Percentiles rank a stretch among this genome's conserved stretches.
These are phyloP conservation scores for Macrostomum lignano DNA, from an alignment of 1,140 invertebrate species.

Conservation along the genomic window DNA sequence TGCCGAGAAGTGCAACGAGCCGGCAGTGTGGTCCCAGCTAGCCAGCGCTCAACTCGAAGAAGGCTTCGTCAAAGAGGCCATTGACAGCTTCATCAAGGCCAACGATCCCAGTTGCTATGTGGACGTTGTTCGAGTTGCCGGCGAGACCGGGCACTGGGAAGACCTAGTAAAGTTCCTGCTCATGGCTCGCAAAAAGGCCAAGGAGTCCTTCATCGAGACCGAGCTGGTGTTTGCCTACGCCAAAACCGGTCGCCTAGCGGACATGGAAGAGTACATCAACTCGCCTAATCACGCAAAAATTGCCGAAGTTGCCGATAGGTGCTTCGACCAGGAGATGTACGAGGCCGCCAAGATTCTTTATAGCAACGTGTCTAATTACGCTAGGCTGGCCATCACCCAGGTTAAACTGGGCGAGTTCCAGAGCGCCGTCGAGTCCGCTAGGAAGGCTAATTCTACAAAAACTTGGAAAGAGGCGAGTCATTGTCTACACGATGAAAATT, in stretches of 20 bases:
- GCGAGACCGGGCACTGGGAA: background rate
- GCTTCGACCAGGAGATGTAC: conserved; percentile 90
- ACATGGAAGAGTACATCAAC: conserved; percentile 91
- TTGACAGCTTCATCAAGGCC: conserved; percentile 96
- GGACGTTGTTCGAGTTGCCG: conserved; percentile 70
- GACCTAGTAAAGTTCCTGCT: conserved; percentile 38
- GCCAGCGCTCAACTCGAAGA: conserved; percentile 89
- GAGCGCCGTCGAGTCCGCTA: conserved; percentile 82
- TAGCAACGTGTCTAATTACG: conserved; percentile 97
- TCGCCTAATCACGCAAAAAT: conserved; percentile 96
- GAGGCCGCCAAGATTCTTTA: conserved; percentile 89
- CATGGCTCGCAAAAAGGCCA: conserved; percentile 93
- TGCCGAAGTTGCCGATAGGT: conserved; percentile 85
- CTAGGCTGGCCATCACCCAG: conserved; percentile 73
- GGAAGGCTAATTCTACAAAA: conserved; percentile 86
- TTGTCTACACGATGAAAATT: no score
- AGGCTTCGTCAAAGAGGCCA: conserved; percentile 17
- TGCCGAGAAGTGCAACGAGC: conserved; percentile 91
- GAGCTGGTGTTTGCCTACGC: conserved; percentile 95
- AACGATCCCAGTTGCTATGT: conserved; percentile 90
- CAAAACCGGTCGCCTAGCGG: conserved; percentile 72
- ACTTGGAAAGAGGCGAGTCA: conserved; percentile 99
- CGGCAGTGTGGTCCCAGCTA: conserved; percentile 84
- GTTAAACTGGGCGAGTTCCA: conserved; percentile 94
- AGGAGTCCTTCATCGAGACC: conserved; percentile 91